Conservation (phyloP, 2,888 invertebrate genomes). For the Anthoptus insignis region DNA sequence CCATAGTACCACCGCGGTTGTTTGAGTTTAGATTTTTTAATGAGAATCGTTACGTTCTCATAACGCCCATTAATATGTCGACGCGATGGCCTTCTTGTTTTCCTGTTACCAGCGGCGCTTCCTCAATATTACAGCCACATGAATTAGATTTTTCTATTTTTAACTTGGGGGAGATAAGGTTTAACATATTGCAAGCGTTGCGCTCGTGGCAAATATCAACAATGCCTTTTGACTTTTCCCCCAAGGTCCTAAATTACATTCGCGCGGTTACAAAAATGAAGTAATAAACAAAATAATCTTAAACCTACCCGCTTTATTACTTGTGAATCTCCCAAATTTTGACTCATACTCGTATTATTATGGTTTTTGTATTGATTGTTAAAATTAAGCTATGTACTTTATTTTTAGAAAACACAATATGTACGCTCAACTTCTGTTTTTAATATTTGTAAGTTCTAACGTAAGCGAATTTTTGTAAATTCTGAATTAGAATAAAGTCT, state of each 20-base stretch:
- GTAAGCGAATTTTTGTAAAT: too few species aligned
- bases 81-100: constrained; percentile 55
- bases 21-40: constrained; percentile 68
- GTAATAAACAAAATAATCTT: too few species aligned
- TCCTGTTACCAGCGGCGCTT: constrained; percentile 56
- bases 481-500: too few species aligned
- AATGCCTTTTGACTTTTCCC: constrained; percentile 31
- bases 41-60: constrained; percentile 64
- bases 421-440: too few species aligned
- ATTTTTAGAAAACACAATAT: background rate
- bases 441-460: too few species aligned
- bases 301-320: too few species aligned
- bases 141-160: constrained; percentile 66
- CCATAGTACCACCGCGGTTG: constrained; percentile 19
- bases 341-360: too few species aligned
- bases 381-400: too few species aligned
- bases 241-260: constrained; percentile 3
- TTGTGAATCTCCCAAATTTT: too few species aligned
- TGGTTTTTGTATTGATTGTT: too few species aligned
- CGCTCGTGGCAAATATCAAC: constrained; percentile 60
- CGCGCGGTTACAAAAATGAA: constrained; percentile 1
- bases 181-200: constrained; percentile 54
- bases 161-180: constrained; percentile 55
- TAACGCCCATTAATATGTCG: constrained; percentile 70
- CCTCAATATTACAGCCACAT: constrained; percentile 63